Evolutionary conservation across 2,797 vertebrate species (phyloP), one percentile per base, ranked within the genome.

Genomic region (Onychomys torridus): DNA sequence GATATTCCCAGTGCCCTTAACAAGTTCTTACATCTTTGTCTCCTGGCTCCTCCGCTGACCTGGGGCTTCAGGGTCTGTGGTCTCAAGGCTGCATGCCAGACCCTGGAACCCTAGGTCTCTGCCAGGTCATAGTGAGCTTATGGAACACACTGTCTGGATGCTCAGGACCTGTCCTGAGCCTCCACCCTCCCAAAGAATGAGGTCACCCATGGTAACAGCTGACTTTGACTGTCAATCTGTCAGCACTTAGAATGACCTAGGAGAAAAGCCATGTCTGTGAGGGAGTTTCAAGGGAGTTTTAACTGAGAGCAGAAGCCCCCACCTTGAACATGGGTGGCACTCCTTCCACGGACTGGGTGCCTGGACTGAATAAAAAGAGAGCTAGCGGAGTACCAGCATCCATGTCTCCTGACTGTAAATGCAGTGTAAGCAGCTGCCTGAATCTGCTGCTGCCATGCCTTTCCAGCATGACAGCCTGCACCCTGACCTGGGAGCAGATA

Each of bases 381-480:
- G n/a, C 10, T 27, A 27, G 34, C 67, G 40, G n/a, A 88, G n/a
- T 6, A 1, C 86, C 86, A 88, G 85, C 52, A 57, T 29, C 6
- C 5, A 2, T 21, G n/a, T 57, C 16, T 88, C 52, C 1, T 52
- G 43, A 69, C 6, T 69, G 12, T 25, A 3, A 5, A 25, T 13
- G 19, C 11, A n/a, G 27, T 25, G 6, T 4, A 21, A 52, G 4
- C 49, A 79, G 14, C 32, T 69, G 13, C 37, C 13, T 83, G 37
- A 17, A 7, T 1, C 9, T 59, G 19, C 4, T 3, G 86, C 52
- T 1, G 7, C 69, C 49, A 32, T 1, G 19, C 43, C 32, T 34
- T 34, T 29, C 6, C 43, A 21, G 29, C 32, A 10, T 0, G 0
- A 19, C 17, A 19, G 55, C 17, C 13, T 55, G 52, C 4, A 55